Base-by-base conservation (phyloP, 2,113 vertebrate species). In the human region DNA sequence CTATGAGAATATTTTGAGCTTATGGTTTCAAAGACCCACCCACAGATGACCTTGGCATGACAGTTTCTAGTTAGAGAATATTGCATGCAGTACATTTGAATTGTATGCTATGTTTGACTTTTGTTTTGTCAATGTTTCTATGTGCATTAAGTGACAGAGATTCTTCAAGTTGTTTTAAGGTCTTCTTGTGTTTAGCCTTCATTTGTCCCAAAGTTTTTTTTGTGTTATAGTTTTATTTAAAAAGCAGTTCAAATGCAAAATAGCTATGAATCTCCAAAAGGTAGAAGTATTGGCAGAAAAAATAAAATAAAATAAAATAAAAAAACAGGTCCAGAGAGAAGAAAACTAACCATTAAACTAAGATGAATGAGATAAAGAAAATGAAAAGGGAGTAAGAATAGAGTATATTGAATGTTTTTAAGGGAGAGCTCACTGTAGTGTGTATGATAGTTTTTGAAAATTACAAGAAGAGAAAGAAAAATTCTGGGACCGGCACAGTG, bases 381-480 rank as follows among this genome's bases (percentile, higher is more conserved):
- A 90, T 43, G 22, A 93, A 93, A 79, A 76, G 27, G 20, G n/a
- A 68, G 27, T 50, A 40, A 64, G 57, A 40, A 89, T 40, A 78
- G 52, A 55, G 57, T 17, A 25, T 5, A 40, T 6, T 20, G 11
- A 27, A 27, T 89, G 16, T 52, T 84, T 89, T 93, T 79, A 30
- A 86, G 40, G 9, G 10, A 22, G 16, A 79, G n/a, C 11, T 81
- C 27, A 16, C 12, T 43, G 2, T 35, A 40, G 7, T 59, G 25
- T 64, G 6, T 76, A 59, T n/a, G 61, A 93, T 9, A 92, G 75
- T 32, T 83, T 87, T 93, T 48, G 6, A 6, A 48, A 89, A 68
- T 96, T 55, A 55, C 76, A 5, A 92, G 43, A 93, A 43, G 76
- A 76, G 89, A 48, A 66, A 94, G 64, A 90, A 75, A 66, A 95